Evolutionary conservation across 2,113 vertebrate species (phyloP).

Genomic region (Malurus alboscapulatus): DNA sequence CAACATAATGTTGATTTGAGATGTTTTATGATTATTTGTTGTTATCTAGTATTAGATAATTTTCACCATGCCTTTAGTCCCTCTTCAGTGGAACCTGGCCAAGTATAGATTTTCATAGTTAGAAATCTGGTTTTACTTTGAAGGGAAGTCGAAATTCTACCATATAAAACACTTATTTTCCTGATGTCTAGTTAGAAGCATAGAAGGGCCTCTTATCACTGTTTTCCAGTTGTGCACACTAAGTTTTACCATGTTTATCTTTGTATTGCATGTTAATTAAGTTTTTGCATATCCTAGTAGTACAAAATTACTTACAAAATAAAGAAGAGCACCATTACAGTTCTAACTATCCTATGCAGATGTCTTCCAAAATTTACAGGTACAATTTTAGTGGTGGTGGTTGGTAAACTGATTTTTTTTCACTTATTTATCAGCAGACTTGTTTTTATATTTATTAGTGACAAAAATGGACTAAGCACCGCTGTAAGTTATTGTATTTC

Average conservation of each 20-base stretch:
- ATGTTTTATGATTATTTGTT: neutral
- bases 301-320: neutral
- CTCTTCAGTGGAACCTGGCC: neutral
- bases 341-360: slow-evolving; percentile 64
- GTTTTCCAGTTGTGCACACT: slow-evolving; percentile 37
- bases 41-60: neutral
- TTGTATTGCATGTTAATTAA: slow-evolving; percentile 68
- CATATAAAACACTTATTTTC: slow-evolving; percentile 9
- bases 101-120: neutral
- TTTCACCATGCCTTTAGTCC: neutral
- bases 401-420: slow-evolving; percentile 46
- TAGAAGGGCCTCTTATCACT: neutral
- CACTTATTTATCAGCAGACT: slow-evolving; percentile 60
- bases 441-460: slow-evolving; percentile 68
- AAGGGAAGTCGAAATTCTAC: slow-evolving; percentile 22
- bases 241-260: slow-evolving; percentile 52
- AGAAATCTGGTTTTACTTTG: slow-evolving; percentile 11
- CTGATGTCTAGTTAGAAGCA: neutral
- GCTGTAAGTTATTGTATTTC: slow-evolving; percentile 72
- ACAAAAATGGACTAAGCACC: slow-evolving; percentile 64
- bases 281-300: slow-evolving; percentile 44
- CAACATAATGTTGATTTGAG: neutral
- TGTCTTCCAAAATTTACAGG: slow-evolving; percentile 65
- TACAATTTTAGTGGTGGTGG: slow-evolving; percentile 58
- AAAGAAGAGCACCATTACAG: neutral